Conservation (phyloP, 2,888 invertebrate genomes). For the Caenorhabditis virilis region DNA sequence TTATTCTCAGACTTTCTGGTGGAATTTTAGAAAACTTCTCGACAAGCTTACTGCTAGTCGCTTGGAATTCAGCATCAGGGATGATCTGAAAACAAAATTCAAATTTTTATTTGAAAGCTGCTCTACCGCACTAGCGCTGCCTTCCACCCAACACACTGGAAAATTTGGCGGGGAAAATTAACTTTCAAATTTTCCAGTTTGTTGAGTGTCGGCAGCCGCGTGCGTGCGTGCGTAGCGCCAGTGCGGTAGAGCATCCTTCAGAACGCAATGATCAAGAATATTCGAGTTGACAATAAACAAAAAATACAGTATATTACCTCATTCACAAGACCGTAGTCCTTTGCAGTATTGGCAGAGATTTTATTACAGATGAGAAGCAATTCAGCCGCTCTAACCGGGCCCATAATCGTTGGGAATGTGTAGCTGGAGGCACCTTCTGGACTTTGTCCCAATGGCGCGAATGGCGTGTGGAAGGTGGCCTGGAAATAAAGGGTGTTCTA, state of each 20-base stretch:
- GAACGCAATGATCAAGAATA: too few species aligned
- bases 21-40: slow-evolving; percentile 52
- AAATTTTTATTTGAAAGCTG: too few species aligned
- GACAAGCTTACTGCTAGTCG: slow-evolving; percentile 41
- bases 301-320: too few species aligned
- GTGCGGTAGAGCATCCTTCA: too few species aligned
- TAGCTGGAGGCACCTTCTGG: slow-evolving; percentile 89
- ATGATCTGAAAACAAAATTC: slow-evolving; percentile 77
- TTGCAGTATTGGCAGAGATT: slow-evolving; percentile 81
- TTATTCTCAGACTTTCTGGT: slow-evolving; percentile 74
- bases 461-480: slow-evolving; percentile 88
- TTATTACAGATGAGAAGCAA: slow-evolving; percentile 78
- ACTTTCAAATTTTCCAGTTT: too few species aligned
- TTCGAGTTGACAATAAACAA: too few species aligned
- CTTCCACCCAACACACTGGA: too few species aligned
- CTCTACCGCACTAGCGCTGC: too few species aligned
- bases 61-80: slow-evolving; percentile 69
- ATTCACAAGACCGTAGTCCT: slow-evolving; percentile 80
- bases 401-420: slow-evolving; percentile 84
- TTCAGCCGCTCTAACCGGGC: slow-evolving; percentile 77
- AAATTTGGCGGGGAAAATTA: too few species aligned
- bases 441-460: slow-evolving; percentile 81
- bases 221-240: too few species aligned
- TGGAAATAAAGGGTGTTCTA: slow-evolving; percentile 67
- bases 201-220: too few species aligned